Conservation (phyloP, 2,888 invertebrate genomes). For the Oligia strigilis region DNA sequence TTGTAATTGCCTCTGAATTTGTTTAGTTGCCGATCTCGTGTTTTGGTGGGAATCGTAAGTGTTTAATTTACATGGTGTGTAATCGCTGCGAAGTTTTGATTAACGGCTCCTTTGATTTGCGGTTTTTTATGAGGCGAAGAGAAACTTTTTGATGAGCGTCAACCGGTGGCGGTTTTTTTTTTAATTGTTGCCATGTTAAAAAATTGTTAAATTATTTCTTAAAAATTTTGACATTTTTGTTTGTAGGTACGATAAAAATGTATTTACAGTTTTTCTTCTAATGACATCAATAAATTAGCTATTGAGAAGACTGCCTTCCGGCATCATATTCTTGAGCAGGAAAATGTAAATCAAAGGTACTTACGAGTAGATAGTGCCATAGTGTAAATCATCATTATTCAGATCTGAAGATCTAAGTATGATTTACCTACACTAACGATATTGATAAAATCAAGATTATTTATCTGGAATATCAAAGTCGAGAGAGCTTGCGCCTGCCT, state of each 20-base stretch:
- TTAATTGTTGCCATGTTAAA: conserved; percentile 31
- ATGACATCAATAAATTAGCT: not conserved
- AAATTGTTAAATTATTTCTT: not conserved
- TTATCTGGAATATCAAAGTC: conserved; percentile 1
- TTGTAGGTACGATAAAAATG: not conserved
- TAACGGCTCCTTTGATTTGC: conserved; percentile 64
- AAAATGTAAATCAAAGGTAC: conserved; percentile 26
- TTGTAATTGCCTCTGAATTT: conserved; percentile 83
- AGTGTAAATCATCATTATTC: conserved; percentile 35
- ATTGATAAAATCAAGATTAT: conserved; percentile 31
- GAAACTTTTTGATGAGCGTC: conserved; percentile 46
- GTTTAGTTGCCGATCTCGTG: conserved; percentile 71
- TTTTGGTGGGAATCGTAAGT: conserved; percentile 59
- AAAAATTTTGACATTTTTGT: conserved; percentile 1
- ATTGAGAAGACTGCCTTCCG: conserved; percentile 12
- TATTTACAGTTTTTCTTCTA: conserved; percentile 17
- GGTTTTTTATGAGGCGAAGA: conserved; percentile 40
- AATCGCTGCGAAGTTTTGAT: conserved; percentile 62
- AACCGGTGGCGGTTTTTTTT: conserved; percentile 25
- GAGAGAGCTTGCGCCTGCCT: not conserved
- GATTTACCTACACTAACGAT: conserved; percentile 30
- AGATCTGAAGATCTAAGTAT: conserved; percentile 14
- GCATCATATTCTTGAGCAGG: conserved; percentile 6
- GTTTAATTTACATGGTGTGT: conserved; percentile 59
- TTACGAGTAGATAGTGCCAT: not conserved